A percentile compares a stretch with the other conserved stretches of the same genome.
Conservation (phyloP, 2,113 vertebrate species). For the Chlorocebus sabaeus region DNA sequence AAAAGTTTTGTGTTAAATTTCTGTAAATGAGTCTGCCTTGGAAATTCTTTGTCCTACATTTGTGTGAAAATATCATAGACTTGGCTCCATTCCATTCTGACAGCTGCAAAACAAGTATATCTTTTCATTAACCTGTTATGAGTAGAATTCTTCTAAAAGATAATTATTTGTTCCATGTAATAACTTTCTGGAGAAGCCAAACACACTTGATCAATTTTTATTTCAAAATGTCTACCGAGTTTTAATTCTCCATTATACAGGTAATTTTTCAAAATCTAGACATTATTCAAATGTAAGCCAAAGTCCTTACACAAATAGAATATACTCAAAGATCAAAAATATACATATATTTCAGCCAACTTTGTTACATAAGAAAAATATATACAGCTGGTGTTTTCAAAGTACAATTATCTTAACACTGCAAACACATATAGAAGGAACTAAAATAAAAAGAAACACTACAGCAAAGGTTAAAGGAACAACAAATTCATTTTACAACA, state of each 20-base stretch:
- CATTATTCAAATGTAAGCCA: constrained; percentile 69
- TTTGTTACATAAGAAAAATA: constrained; percentile 65
- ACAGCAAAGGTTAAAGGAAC: constrained; percentile 25
- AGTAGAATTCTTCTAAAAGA: constrained; percentile 32
- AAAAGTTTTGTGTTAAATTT: constrained; percentile 9
- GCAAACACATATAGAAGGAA: constrained; percentile 8
- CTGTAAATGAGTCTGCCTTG: not conserved
- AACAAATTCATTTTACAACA: constrained; percentile 22
- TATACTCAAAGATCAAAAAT: constrained; percentile 73
- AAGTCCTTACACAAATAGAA: constrained; percentile 64
- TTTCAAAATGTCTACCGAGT: constrained; percentile 80
- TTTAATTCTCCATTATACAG: constrained; percentile 75
- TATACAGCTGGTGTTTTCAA: constrained; percentile 68
- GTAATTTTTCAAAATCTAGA: constrained; percentile 72
- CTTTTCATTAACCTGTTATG: not conserved
- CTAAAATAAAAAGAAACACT: constrained; percentile 12
- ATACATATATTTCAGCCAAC: constrained; percentile 71
- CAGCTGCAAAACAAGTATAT: not conserved
- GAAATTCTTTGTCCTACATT: constrained; percentile 6
- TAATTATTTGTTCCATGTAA: constrained; percentile 22
- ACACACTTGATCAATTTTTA: constrained; percentile 71
- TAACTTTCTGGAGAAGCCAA: constrained; percentile 67
- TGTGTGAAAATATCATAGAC: not conserved
- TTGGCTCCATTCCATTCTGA: not conserved
- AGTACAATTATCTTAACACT: constrained; percentile 69